Evolutionary conservation across 1,140 invertebrate genomes (phyloP), one percentile per base, ranked within the genome.

Genomic region (Trichoplusia ni): DNA sequence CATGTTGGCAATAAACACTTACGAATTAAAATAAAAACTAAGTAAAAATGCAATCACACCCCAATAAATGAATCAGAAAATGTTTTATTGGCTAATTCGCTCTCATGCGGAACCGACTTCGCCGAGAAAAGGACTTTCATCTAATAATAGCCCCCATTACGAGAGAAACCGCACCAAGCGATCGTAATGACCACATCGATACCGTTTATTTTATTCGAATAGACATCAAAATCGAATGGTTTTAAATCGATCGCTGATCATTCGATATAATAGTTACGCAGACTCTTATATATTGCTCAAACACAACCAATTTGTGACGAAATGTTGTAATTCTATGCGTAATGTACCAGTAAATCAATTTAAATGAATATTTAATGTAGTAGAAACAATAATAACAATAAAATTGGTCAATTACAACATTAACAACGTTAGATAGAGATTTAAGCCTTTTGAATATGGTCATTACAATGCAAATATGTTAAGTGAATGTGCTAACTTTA

Each of bases 121-220:
- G 42, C 62, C 16, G 59, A 49, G 65, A 68, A 66, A 71, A 71
- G 54, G 44, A 71, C 69, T 75, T 71, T 75, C 66, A 23, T 67
- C 37, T 61, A 38, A 62, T 69, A 65, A 72, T 65, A 51, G 54
- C 38, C 46, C 33, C 54, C 49, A 71, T 62, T 61, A 59, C 35
- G 53, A 64, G 69, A 64, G 66, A 72, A 64, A 71, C 63, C 56
- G 37, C 31, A n/a, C n/a, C 29, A 23, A 18, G 47, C 51, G n/a
- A 47, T 23, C 18, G 53, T 19, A 42, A 42, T 58, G 37, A 38
- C 23, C 9, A 38, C 37, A 37, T 58, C 29, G 25, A 11, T 58
- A 58, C 44, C 37, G 37, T 25, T 42, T 29, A 58, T 58, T 58
- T 58, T 13, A 42, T 44, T 29, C 37, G 23, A 47, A 21, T 47